Percentiles rank a stretch among this genome's conserved stretches.
Conservation (phyloP, 2,797 vertebrate genomes). For the Clarias laeviceps region DNA sequence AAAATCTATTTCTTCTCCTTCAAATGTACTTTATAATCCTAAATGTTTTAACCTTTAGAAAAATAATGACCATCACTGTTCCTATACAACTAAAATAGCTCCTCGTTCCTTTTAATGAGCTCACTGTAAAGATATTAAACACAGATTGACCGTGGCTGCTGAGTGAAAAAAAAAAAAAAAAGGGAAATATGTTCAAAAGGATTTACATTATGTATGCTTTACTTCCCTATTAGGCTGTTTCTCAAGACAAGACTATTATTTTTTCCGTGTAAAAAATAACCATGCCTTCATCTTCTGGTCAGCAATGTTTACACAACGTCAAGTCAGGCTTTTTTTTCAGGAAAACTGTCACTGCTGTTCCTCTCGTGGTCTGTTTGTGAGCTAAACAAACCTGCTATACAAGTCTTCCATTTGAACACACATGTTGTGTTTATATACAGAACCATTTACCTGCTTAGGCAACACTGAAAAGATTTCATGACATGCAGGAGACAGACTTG, state of each 20-base stretch:
- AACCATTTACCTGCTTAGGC: constrained; percentile 11
- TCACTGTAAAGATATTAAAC: constrained; percentile 4
- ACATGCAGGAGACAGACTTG: constrained; percentile 12
- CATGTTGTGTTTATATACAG: constrained; percentile 16
- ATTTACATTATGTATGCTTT: constrained; percentile 7
- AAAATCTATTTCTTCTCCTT: constrained; percentile 2
- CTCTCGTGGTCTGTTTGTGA: constrained; percentile 25
- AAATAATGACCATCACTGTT: constrained; percentile 4
- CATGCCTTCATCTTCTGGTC: constrained; percentile 45
- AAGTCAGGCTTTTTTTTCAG: constrained; percentile 7
- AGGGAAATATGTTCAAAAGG: neutral
- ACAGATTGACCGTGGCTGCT: neutral
- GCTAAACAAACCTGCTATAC: constrained; percentile 37
- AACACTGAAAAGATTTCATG: constrained; percentile 12
- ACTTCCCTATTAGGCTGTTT: constrained; percentile 11
- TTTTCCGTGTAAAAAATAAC: constrained; percentile 1
- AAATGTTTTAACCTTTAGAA: constrained; percentile 2
- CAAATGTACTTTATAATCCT: constrained; percentile 10
- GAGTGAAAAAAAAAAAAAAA: neutral
- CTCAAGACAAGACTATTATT: constrained; percentile 19
- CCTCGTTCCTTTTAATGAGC: neutral
- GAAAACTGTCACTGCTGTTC: constrained; percentile 35
- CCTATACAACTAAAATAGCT: constrained; percentile 20
- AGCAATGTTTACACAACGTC: constrained; percentile 43
- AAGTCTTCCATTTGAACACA: constrained; percentile 57